These are phyloP conservation scores for Linnaemya vulpina DNA, from an alignment of 2,888 invertebrate genomes.

Conservation along the genomic window DNA sequence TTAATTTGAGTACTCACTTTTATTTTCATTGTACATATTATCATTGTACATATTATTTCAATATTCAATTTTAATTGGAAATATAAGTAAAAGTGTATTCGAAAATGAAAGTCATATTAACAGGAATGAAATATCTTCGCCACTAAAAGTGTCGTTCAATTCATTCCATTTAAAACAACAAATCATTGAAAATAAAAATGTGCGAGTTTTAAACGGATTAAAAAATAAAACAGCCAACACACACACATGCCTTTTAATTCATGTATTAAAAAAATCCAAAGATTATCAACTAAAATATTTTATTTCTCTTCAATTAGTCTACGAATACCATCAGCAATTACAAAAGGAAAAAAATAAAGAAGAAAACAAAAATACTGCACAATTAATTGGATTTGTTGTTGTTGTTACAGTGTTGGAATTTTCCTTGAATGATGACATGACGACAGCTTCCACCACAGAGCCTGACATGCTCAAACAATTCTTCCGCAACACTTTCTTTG, in stretches of 20 bases:
- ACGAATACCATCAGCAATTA: slow-evolving; percentile 51
- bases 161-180: too few species aligned
- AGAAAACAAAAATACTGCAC: slow-evolving; percentile 44
- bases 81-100: too few species aligned
- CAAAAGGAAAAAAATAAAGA: slow-evolving; percentile 3
- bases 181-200: too few species aligned
- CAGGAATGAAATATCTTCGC: too few species aligned
- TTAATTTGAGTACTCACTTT: too few species aligned
- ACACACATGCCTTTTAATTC: slow-evolving; percentile 8
- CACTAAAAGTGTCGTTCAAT: too few species aligned
- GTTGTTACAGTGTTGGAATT: slow-evolving; percentile 32
- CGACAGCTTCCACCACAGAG: slow-evolving; percentile 28
- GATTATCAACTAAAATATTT: slow-evolving; percentile 14
- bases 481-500: slow-evolving; percentile 65
- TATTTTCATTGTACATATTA: too few species aligned
- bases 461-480: slow-evolving; percentile 22
- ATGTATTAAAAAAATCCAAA: slow-evolving; percentile 1
- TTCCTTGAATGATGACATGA: slow-evolving; percentile 54
- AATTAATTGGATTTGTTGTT: slow-evolving; percentile 38
- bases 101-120: too few species aligned
- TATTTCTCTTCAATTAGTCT: slow-evolving; percentile 40
- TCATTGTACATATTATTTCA: too few species aligned
- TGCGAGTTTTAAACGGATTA: not conserved
- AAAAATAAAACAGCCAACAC: not conserved
- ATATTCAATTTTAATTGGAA: too few species aligned